Base-by-base conservation (phyloP, 2,888 invertebrate genomes). In the Meganola albula region DNA sequence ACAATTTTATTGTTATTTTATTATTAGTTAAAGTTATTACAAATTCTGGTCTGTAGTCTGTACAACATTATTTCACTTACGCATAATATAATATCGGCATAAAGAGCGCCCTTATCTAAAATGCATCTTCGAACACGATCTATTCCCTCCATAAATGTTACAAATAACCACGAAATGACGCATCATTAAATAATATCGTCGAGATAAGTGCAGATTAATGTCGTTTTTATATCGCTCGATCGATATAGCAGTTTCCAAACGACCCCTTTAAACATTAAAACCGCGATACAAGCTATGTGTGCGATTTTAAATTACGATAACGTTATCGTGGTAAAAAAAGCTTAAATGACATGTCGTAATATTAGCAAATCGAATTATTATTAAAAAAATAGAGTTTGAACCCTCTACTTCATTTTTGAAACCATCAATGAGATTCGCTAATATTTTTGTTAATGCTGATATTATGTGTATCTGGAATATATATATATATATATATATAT, bases 121-220 rank as follows among this genome's bases (percentile, higher is more conserved):
- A 74, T 58, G 60, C 70, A 71, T 76, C 73, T 62, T 59, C 58
- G 59, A 69, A 52, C 53, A 44, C 53, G 53, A 58, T 68, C 68
- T 71, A 71, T 63, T 63, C 61, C 63, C 58, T 52, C 67, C 74
- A 69, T 76, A 76, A 82, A 78, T 72, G 77, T 74, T 72, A 82
- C 83, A 83, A 84, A 85, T 82, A 85, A 83, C 79, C 75, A 63
- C 74, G 67, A 70, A 82, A 82, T 61, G 80, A 65, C 74, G 75
- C 72, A 60, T 79, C 84, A 83, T 85, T 85, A 85, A 84, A 84
- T 80, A 80, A 78, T 78, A 83, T 68, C 66, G 67, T 59, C 69
- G 63, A 83, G 84, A 85, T 85, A 85, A 79, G 77, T 73, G 56
- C 53, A 79, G 80, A 84, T 85, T 83, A 85, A 84, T 85, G 82